Evolutionary conservation across 2,797 vertebrate species (phyloP).

Genomic region (Lepidocolaptes lacrymiger): DNA sequence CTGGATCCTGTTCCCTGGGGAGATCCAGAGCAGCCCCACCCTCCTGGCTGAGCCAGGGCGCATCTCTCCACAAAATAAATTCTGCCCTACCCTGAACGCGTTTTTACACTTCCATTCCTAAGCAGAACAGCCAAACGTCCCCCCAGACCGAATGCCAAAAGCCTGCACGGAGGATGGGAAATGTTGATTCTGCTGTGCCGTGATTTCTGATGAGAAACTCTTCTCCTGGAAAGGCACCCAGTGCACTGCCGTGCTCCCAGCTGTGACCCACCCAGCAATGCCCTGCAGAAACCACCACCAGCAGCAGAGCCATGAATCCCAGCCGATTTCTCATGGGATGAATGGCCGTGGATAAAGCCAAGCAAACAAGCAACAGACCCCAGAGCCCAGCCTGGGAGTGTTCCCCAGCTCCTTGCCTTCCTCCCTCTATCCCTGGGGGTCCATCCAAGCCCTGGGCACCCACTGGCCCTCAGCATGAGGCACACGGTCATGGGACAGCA

Average conservation of each 20-base stretch:
- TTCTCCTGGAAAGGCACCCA: not conserved
- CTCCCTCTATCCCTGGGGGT: accelerated
- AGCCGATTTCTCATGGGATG: not conserved
- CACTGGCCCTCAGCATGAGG: not conserved
- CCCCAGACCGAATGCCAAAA: not conserved
- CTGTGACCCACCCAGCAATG: not conserved
- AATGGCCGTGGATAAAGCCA: not conserved
- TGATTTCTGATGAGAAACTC: not conserved
- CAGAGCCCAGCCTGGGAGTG: not conserved
- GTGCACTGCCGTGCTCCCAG: not conserved
- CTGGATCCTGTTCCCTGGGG: accelerated
- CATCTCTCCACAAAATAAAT: not conserved
- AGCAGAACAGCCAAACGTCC: not conserved
- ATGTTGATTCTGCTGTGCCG: accelerated
- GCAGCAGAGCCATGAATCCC: not conserved
- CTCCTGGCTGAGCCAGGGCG: not conserved
- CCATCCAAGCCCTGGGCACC: not conserved
- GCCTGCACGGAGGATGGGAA: not conserved
- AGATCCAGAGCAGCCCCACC: not conserved
- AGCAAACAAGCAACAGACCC: not conserved
- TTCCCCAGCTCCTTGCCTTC: not conserved
- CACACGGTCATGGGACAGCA: not conserved
- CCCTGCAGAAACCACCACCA: not conserved
- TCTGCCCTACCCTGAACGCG: accelerated
- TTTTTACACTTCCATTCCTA: not conserved